A percentile compares a stretch with the other conserved stretches of the same genome.
Evolutionary conservation across 2,797 vertebrate genomes (phyloP).

Genomic region (Neostethus bicornis): DNA sequence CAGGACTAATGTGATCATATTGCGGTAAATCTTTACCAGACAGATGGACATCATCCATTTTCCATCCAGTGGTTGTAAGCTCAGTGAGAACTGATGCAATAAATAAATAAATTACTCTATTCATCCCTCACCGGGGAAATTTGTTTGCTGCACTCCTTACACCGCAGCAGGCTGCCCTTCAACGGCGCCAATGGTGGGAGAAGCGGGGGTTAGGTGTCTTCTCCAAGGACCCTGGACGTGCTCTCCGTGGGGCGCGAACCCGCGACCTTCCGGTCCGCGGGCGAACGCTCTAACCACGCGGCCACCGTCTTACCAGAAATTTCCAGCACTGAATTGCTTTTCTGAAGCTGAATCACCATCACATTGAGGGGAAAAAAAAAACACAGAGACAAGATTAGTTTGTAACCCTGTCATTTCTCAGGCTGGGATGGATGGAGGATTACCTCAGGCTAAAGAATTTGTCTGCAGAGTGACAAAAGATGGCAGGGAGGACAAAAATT

Average conservation of each 20-base stretch:
- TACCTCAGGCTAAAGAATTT: conserved; percentile 19
- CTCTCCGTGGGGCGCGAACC: no score
- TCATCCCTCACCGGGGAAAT: no score
- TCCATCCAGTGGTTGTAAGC: not conserved
- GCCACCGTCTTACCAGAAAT: conserved; percentile 43
- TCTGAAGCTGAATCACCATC: conserved; percentile 27
- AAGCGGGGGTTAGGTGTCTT: no score
- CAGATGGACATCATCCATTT: conserved; percentile 22
- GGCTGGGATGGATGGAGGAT: conserved; percentile 13
- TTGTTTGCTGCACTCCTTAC: no score
- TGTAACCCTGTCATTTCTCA: conserved; percentile 22
- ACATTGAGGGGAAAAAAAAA: conserved; percentile 26
- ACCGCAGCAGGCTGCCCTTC: no score
- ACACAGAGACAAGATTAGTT: conserved; percentile 7
- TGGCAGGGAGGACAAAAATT: conserved; percentile 18
- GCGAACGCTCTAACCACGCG: no score
- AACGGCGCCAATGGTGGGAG: no score
- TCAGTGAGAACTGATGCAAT: conserved; percentile 34
- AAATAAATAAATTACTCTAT: no score
- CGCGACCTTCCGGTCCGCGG: no score
- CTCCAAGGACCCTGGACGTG: no score
- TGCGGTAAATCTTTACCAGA: not conserved
- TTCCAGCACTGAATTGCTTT: conserved; percentile 29
- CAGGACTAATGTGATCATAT: no score
- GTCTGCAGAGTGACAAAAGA: conserved; percentile 29